phyloP scores from a whole-genome alignment of 2,797 vertebrate species.

The Limnodromus scolopaceus region DNA sequence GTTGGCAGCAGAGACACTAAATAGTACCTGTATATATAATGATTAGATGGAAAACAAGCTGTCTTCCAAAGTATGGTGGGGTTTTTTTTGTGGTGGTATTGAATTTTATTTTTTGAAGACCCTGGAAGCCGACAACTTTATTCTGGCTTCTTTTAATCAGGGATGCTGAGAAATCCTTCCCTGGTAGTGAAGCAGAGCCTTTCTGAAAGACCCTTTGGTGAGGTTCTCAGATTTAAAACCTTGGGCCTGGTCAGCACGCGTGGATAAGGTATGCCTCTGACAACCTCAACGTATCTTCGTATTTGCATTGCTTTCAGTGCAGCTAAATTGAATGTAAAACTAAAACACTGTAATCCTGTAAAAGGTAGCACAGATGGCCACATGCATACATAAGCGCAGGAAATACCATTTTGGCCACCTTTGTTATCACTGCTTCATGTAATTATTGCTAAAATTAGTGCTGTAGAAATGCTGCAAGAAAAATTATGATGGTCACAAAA shows the following conservation, averaged over 20 bases:
- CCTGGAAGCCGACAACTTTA: neutral
- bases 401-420: neutral
- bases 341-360: rapidly evolving
- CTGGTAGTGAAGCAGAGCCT: neutral
- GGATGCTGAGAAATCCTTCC: neutral
- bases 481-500: neutral
- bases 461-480: neutral
- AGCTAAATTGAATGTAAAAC: neutral
- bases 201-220: neutral
- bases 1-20: neutral
- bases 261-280: neutral
- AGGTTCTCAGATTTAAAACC: neutral
- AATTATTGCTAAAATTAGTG: neutral
- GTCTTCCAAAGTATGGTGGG: neutral
- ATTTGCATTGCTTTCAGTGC: neutral
- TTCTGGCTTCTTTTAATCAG: neutral
- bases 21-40: neutral
- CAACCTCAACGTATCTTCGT: neutral
- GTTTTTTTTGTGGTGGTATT: neutral
- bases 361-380: neutral
- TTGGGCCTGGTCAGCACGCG: neutral
- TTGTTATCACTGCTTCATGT: neutral
- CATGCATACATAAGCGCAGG: rapidly evolving
- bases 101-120: neutral
- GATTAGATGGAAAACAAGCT: neutral